A percentile compares a stretch with the other conserved stretches of the same genome.
Evolutionary conservation across 2,797 vertebrate species (phyloP).

Genomic region (Xyrichtys novacula): DNA sequence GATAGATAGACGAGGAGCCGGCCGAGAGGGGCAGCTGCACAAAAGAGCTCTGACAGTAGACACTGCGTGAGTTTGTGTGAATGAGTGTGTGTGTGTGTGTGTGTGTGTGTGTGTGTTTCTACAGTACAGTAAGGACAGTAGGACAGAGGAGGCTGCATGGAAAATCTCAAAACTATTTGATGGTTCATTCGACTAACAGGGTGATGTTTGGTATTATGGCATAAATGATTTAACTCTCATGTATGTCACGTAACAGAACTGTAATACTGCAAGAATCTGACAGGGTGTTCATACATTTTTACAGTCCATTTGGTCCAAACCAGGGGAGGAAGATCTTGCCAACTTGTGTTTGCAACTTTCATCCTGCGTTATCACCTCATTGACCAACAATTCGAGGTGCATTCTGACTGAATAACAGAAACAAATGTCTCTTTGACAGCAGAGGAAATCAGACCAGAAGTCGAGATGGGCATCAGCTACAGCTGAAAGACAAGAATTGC

Average conservation of each 20-base stretch:
- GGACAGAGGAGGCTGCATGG: neutral
- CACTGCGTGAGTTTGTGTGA: neutral
- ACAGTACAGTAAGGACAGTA: conserved; percentile 14
- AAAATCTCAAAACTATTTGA: neutral
- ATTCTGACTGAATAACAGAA: no score
- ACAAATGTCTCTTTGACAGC: no score
- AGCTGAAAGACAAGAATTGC: no score
- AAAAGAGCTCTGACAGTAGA: neutral
- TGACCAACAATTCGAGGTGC: no score
- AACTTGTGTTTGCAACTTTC: neutral
- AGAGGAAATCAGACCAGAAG: no score
- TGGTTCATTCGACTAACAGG: neutral
- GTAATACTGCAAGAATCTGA: neutral
- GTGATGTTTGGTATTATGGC: neutral
- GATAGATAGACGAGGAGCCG: conserved; percentile 16
- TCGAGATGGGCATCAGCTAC: no score
- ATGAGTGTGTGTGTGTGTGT: conserved; percentile 3
- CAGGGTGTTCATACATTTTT: neutral
- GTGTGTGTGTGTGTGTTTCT: neutral
- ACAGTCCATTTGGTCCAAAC: neutral
- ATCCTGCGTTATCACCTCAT: neutral
- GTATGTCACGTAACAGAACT: neutral
- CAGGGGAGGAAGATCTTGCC: neutral
- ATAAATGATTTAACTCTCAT: conserved; percentile 7
- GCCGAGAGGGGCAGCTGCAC: conserved; percentile 16